Base-by-base conservation (phyloP, 2,888 invertebrate species). In the Lithophane semibrunnea region DNA sequence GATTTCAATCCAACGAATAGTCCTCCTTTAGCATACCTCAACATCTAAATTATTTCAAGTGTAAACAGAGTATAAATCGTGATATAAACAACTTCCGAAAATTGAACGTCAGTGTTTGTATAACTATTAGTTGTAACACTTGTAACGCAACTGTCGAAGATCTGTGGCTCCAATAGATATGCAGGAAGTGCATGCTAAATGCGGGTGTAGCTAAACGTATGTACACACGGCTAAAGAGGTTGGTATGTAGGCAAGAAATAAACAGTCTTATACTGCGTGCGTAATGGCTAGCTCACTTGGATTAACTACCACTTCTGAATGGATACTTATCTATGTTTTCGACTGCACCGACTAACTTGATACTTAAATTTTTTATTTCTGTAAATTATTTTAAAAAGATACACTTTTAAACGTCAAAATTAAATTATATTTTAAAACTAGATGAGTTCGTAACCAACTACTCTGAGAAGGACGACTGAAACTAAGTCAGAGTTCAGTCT, bases 121-220 rank as follows among this genome's bases (percentile, higher is more conserved):
- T 67, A 60, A 42, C 49, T 69, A 78, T 65, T 77, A 70, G 42
- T 70, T 60, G 65, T 78, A 86, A 71, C 60, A 74, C 37, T 67
- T 54, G 29, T 64, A 83, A 69, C 58, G 77, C 42, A 78, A 83
- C 49, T 49, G 66, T 58, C 44, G 73, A 71, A 80, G 82, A 82
- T 79, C 74, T 86, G 79, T 60, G 69, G 71, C 79, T 74, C 21
- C 69, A 65, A 78, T 66, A 71, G 75, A 77, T 67, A 88, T 82
- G 73, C 87, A 87, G 87, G 88, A 87, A 87, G 85, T 82, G 81
- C 68, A 76, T 37, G 76, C 75, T 82, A 84, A 86, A 84, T 84
- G 73, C 68, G 66, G 73, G 66, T 42, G 13, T 73, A 71, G 29
- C 64, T 82, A 12, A 54, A 60, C n/a, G 13, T 44, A 47, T 16